These are phyloP conservation scores for Aegypius monachus DNA, from an alignment of 2,113 vertebrate genomes.

Conservation along the genomic window DNA sequence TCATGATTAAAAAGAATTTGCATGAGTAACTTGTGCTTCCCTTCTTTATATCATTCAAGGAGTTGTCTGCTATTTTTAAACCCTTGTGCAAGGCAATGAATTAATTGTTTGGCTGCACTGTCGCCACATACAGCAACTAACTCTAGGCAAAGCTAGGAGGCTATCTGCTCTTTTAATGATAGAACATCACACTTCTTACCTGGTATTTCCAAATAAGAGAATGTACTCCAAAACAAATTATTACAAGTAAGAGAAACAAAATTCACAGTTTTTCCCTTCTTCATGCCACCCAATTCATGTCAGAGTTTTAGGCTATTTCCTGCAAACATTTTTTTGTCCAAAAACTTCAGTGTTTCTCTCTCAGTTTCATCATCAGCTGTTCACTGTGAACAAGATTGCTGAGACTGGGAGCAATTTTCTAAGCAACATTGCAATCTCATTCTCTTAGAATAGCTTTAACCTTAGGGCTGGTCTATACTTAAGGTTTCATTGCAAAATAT, in stretches of 20 bases:
- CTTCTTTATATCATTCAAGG: background rate
- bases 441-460: constrained; percentile 29
- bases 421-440: background rate
- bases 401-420: background rate
- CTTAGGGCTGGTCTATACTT: constrained; percentile 16
- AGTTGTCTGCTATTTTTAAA: background rate
- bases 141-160: background rate
- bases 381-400: background rate
- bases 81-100: background rate
- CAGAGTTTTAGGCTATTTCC: background rate
- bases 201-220: background rate
- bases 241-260: background rate
- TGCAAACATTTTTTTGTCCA: background rate
- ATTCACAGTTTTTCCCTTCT: background rate
- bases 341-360: background rate
- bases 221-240: background rate
- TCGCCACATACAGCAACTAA: background rate
- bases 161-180: background rate
- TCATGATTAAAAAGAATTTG: background rate
- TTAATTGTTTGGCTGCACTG: background rate
- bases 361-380: background rate
- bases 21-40: background rate
- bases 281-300: background rate
- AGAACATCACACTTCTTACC: background rate
- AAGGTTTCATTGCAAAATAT: constrained; percentile 1